Base-by-base conservation (phyloP, 1,140 invertebrate species). In the Maniola jurtina region DNA sequence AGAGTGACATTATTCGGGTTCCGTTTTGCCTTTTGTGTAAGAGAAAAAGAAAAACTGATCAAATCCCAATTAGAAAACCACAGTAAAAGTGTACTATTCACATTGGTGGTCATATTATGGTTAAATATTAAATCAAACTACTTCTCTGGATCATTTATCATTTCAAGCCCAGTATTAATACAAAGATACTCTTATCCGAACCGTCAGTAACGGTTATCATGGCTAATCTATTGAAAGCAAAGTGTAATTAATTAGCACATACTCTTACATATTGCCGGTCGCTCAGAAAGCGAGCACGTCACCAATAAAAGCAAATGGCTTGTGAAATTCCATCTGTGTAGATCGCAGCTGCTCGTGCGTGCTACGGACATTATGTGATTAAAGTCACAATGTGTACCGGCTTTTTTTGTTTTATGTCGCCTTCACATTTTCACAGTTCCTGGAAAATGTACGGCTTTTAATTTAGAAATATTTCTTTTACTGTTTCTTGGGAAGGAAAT, bases 291-390 rank as follows among this genome's bases (percentile, higher is more conserved):
- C 33, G 65, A 56, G 40, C 47, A 63, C 56, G 63, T 54, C 55
- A 55, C 54, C 66, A 63, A 68, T 68, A 68, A 68, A 68, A 68
- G 55, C 60, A 68, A 68, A 68, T 68, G 60, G 66, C 40, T 68
- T 62, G 66, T 67, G 55, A 62, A 62, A 58, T 50, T 34, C 56
- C 60, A 42, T 59, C 33, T 62, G 34, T 40, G 9, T 34, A n/a
- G 34, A 66, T 60, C 42, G 42, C 38, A 45, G 42, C 57, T 61
- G 58, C 0, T 36, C 64, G 64, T 66, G 58, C 64, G 64, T 66
- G 64, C 33, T 33, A 54, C 56, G 33, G 25, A 52, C 42, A 45
- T 45, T 45, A 45, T 45, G 42, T 45, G 42, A 45, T 45, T 45
- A 45, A 45, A 45, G 42, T 45, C 42, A 45, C 42, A n/a, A 45